Base-by-base conservation (phyloP, 2,888 invertebrate genomes). In the Drosophila mercatorum region DNA sequence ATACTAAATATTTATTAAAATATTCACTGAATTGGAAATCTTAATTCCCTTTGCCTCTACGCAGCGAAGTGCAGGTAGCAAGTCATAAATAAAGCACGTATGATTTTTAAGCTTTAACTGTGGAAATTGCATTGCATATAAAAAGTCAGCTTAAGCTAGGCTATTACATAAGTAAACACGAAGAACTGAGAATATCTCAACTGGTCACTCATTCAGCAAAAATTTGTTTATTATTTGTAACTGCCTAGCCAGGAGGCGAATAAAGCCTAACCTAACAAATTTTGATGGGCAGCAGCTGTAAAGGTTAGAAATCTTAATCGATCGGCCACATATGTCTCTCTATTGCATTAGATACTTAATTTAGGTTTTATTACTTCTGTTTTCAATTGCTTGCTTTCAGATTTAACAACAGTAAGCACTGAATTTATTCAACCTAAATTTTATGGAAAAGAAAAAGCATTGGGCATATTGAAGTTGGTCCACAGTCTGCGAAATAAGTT, bases 1-100 rank as follows among this genome's bases (percentile, higher is more conserved):
- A 43, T 44, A 22, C n/a, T 14, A 40, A 49, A 51, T 40, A 51
- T 44, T 51, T 44, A 51, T 17, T 38, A 36, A 49, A 49, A 47
- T 40, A 10, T 11, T 53, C 38, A 38, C 8, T 26, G 26, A 31
- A 52, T 52, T 7, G 17, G 41, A 31, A 52, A 31, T 7, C 10
- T 6, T 14, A 49, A 31, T 17, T 38, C 44, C 31, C 36, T 38
- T 8, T 34, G 34, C 22, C 22, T 6, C 14, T 22, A 7, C n/a
- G 14, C 14, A 47, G 5, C n/a, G 47, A 38, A 17, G 12, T 47
- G 12, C 34, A 8, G 12, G 4, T 10, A 10, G 26, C 1, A 40
- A 28, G 4, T 47, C 7, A 47, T 38, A 38, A 47, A 47, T 58
- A 36, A 11, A 31, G 17, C 12, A 11, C 14, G 22, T 10, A 10